Evolutionary conservation across 2,797 vertebrate species (phyloP), one percentile per base, ranked within the genome.

Genomic region (Hapalemur alaotrensis): DNA sequence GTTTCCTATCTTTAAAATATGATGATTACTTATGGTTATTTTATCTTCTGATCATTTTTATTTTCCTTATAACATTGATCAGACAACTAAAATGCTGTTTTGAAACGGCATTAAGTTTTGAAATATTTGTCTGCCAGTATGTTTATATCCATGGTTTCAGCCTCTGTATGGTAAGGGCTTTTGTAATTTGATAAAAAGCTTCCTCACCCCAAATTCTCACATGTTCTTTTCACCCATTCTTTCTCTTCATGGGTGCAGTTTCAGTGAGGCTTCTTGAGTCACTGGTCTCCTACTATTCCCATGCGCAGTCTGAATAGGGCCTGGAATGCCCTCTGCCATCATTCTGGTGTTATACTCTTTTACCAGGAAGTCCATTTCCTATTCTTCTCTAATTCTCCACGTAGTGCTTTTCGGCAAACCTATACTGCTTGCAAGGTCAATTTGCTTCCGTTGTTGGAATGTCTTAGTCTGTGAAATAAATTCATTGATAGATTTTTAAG

Each of bases 1-100:
- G 30, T 79, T 94, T 88, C 54, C 23, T 94, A 38, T 78, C 76
- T 92, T 90, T 69, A 92, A 94, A 82, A 87, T 91, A 70, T 4
- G 73, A 7, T 61, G 35, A 78, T 83, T 18, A 30, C 6, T n/a
- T 91, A 43, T 25, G 89, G 23, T 14, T 91, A 23, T 22, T 94
- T 67, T 88, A 57, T 89, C 46, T 69, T 94, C 80, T 89, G 41
- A 84, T 83, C n/a, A 25, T 57, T 59, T 81, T 93, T 82, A 54
- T 94, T 76, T 43, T 75, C 13, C 41, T 87, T 50, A 1, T 83
- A 91, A 73, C 22, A 61, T 35, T 87, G 54, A 20, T 54, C 28
- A 84, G 38, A n/a, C 76, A 84, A 41, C 15, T 82, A 46, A 95
- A 82, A 32, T 82, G 43, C 46, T 90, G 14, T 75, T 86, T 86